These are phyloP conservation scores for Perognathus longimembris DNA, from an alignment of 2,113 vertebrate species.

Conservation along the genomic window DNA sequence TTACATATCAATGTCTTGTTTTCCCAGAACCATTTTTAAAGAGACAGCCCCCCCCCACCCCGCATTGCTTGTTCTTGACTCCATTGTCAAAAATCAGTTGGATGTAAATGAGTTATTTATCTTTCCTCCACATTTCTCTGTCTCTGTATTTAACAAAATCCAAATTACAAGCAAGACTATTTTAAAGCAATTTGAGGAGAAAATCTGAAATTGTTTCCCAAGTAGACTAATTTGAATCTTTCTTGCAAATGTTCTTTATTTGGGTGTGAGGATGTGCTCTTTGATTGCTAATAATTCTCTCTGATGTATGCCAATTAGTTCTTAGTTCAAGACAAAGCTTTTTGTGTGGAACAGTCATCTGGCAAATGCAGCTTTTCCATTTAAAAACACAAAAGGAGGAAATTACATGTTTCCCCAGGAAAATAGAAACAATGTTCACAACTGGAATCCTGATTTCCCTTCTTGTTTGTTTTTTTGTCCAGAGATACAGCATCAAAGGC, in stretches of 20 bases:
- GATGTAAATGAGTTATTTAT: not conserved
- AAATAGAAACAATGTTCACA: not conserved
- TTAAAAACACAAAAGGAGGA: not conserved
- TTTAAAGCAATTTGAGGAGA: conserved; percentile 34
- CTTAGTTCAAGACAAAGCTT: conserved; percentile 12
- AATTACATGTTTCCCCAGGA: not conserved
- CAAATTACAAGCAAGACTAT: not conserved
- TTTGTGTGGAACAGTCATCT: not conserved
- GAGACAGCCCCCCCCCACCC: not conserved
- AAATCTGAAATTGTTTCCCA: not conserved
- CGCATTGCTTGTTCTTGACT: too few species aligned
- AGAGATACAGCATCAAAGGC: not conserved
- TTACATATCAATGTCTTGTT: not conserved
- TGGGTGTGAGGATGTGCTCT: not conserved
- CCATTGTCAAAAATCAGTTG: not conserved
- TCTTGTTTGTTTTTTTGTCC: not conserved
- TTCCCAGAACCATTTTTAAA: not conserved
- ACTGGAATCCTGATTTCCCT: not conserved
- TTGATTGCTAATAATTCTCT: not conserved
- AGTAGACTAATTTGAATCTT: not conserved
- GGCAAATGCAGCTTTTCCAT: not conserved
- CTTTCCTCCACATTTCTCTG: not conserved
- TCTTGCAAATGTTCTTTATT: not conserved
- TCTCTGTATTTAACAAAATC: not conserved
- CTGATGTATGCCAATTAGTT: not conserved